These are phyloP conservation scores for Holacanthella duospinosa DNA, from an alignment of 2,888 invertebrate species.

Conservation along the genomic window DNA sequence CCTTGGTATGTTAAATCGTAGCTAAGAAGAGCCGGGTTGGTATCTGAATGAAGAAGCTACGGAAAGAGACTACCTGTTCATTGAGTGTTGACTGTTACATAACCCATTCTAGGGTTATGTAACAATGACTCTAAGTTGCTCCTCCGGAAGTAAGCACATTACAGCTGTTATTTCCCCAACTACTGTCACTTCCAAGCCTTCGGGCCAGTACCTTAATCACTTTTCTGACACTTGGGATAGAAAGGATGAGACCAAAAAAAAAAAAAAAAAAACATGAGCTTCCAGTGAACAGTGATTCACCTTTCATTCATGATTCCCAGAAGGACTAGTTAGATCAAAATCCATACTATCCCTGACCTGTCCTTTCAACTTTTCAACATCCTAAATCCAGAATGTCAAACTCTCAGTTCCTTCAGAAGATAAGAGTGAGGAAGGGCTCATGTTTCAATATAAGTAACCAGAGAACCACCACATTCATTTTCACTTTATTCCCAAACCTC, in stretches of 20 bases:
- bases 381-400: not conserved
- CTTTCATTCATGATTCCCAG: not conserved
- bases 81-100: not conserved
- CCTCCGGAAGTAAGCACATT: constrained; percentile 12
- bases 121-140: constrained; percentile 3
- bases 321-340: not conserved
- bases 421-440: too few relatives aligned
- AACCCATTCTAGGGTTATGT: not conserved
- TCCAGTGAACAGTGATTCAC: not conserved
- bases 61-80: not conserved
- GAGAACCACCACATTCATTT: not conserved
- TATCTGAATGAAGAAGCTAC: not conserved
- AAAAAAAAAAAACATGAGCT: not conserved
- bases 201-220: not conserved
- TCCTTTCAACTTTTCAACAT: not conserved
- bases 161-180: constrained; percentile 14
- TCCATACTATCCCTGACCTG: not conserved
- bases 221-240: not conserved
- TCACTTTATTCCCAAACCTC: not conserved
- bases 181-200: constrained; percentile 10
- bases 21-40: too few relatives aligned
- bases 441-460: not conserved
- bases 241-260: too few relatives aligned
- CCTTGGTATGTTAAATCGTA: too few relatives aligned
- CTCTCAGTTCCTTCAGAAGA: not conserved